These are phyloP conservation scores for Phrixothrix hirtus DNA, from an alignment of 2,888 invertebrate genomes.

Conservation along the genomic window DNA sequence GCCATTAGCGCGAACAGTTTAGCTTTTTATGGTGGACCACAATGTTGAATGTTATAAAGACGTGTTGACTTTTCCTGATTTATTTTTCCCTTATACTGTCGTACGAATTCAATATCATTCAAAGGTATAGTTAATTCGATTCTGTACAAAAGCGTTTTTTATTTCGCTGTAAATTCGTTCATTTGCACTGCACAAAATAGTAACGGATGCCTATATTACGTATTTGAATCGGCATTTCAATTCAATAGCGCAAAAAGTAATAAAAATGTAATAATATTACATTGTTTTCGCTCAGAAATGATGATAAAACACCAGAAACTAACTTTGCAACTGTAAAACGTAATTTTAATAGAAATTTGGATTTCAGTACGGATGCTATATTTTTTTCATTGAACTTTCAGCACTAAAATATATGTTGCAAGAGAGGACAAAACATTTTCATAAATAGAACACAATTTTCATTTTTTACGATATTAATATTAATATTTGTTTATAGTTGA, in stretches of 20 bases:
- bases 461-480: constrained; percentile 39
- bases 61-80: constrained; percentile 48
- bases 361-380: constrained; percentile 41
- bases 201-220: constrained; percentile 17
- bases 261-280: constrained; percentile 50
- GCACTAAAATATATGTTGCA: constrained; percentile 40
- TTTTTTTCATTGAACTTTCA: constrained; percentile 44
- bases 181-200: constrained; percentile 5
- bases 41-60: constrained; percentile 48
- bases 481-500: constrained; percentile 43
- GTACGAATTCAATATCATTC: not conserved
- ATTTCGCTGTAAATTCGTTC: constrained; percentile 8
- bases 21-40: constrained; percentile 49
- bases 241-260: constrained; percentile 47
- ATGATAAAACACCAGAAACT: constrained; percentile 50
- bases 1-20: constrained; percentile 52
- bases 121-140: not conserved
- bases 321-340: constrained; percentile 49
- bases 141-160: constrained; percentile 5
- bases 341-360: constrained; percentile 50
- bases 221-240: constrained; percentile 39
- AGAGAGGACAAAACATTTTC: constrained; percentile 44
- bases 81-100: constrained; percentile 36
- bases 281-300: constrained; percentile 51
- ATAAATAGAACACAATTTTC: constrained; percentile 45